Evolutionary conservation across 2,888 invertebrate genomes (phyloP).

Genomic region (Catocala nupta): DNA sequence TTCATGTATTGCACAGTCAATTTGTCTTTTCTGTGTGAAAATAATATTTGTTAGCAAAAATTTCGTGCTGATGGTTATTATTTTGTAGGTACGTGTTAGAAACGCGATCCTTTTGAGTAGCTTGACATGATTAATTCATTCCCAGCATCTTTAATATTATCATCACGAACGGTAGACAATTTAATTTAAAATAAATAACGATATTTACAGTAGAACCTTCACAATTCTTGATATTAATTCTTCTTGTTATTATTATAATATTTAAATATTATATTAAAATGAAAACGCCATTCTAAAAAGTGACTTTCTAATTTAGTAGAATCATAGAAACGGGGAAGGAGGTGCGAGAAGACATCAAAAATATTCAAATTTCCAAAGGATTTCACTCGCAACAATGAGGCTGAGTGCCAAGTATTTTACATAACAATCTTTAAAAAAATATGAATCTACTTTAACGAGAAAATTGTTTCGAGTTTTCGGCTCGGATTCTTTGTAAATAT

Average conservation of each 20-base stretch:
- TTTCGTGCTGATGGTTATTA: conserved; percentile 10
- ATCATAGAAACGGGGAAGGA: conserved; percentile 19
- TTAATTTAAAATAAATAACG: conserved; percentile 53
- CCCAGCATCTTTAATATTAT: conserved; percentile 40
- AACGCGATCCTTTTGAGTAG: conserved; percentile 34
- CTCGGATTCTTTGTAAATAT: conserved; percentile 30
- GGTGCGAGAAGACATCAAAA: conserved; percentile 21
- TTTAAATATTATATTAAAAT: conserved; percentile 21
- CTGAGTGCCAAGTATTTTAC: conserved; percentile 28
- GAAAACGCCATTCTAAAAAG: conserved; percentile 15
- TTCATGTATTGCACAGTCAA: background rate
- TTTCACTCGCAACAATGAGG: conserved; percentile 22
- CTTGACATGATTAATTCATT: conserved; percentile 51
- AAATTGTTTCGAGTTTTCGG: conserved; percentile 34
- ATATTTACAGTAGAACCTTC: conserved; percentile 34
- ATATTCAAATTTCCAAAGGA: conserved; percentile 45
- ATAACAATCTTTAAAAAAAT: conserved; percentile 34
- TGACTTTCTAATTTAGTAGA: conserved; percentile 27
- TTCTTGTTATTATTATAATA: too few relatives aligned
- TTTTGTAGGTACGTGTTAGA: background rate
- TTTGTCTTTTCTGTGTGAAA: conserved; percentile 2
- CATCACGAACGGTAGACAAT: conserved; percentile 45
- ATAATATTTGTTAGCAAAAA: conserved; percentile 9
- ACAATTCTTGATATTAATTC: conserved; percentile 48
- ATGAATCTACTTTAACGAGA: conserved; percentile 32